phyloP scores from a whole-genome alignment of 2,888 invertebrate species.

The Hyposoter dolosus region DNA sequence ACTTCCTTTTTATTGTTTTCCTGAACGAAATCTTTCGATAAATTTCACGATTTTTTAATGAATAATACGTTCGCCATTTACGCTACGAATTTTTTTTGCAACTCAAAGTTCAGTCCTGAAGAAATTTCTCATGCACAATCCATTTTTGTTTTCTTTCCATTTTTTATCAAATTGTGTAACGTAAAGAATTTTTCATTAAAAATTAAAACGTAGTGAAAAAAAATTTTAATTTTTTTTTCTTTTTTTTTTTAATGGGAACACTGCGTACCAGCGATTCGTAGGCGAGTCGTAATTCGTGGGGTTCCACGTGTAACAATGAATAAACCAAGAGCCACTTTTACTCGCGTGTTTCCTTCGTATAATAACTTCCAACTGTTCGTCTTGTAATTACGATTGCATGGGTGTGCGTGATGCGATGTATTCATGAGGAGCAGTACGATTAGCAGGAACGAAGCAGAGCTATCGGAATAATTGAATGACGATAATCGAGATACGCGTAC shows the following conservation, averaged over 20 bases:
- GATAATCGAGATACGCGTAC: slow-evolving; percentile 35
- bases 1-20: not conserved
- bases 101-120: not conserved
- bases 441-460: not conserved
- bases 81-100: too few relatives aligned
- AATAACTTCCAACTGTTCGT: not conserved
- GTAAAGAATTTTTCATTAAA: too few relatives aligned
- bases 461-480: slow-evolving; percentile 56
- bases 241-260: too few relatives aligned
- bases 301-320: slow-evolving; percentile 11
- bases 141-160: not conserved
- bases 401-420: not conserved
- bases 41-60: not conserved
- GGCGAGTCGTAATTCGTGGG: slow-evolving; percentile 12
- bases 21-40: not conserved
- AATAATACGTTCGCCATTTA: too few relatives aligned
- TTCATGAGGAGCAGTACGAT: not conserved
- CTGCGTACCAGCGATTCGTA: not conserved
- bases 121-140: not conserved
- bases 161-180: too few relatives aligned
- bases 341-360: not conserved
- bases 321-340: not conserved
- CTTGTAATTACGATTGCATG: not conserved
- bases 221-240: too few relatives aligned
- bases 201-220: not conserved